phyloP scores from a whole-genome alignment of 2,797 vertebrate genomes.

The Pseudochromis fuscus region DNA sequence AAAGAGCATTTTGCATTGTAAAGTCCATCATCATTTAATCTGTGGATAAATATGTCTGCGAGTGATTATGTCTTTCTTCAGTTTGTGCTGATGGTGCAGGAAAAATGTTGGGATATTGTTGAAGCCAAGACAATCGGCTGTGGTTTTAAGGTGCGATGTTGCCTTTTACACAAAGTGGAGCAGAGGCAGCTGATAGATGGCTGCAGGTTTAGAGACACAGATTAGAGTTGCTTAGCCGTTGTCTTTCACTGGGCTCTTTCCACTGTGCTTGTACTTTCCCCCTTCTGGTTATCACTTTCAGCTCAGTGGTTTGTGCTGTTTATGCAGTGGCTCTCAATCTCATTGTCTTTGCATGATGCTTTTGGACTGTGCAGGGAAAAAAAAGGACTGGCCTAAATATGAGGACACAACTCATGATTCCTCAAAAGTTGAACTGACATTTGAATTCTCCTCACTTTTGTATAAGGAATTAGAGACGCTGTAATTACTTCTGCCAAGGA shows the following conservation, averaged over 20 bases:
- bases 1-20: conserved; percentile 69
- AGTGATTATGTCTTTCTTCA: conserved; percentile 72
- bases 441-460: conserved; percentile 19
- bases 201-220: conserved; percentile 61
- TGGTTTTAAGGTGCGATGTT: conserved; percentile 57
- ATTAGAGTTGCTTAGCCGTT: conserved; percentile 57
- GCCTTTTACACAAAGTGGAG: conserved; percentile 31
- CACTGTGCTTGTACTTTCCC: conserved; percentile 18
- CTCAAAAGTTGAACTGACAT: conserved; percentile 54
- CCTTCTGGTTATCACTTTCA: conserved; percentile 55
- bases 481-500: too few relatives aligned
- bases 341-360: conserved; percentile 47
- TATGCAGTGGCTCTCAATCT: conserved; percentile 32
- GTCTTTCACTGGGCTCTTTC: conserved; percentile 39
- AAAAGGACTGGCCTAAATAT: conserved; percentile 35
- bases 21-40: conserved; percentile 82
- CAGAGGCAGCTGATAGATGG: conserved; percentile 46
- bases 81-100: conserved; percentile 69
- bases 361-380: conserved; percentile 34
- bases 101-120: conserved; percentile 56
- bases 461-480: conserved; percentile 6
- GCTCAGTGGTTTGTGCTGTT: conserved; percentile 54
- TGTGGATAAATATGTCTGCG: conserved; percentile 76
- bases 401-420: conserved; percentile 32
- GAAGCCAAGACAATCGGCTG: conserved; percentile 51